These are phyloP conservation scores for Plebejus argus DNA, from an alignment of 2,888 invertebrate species.

Conservation along the genomic window DNA sequence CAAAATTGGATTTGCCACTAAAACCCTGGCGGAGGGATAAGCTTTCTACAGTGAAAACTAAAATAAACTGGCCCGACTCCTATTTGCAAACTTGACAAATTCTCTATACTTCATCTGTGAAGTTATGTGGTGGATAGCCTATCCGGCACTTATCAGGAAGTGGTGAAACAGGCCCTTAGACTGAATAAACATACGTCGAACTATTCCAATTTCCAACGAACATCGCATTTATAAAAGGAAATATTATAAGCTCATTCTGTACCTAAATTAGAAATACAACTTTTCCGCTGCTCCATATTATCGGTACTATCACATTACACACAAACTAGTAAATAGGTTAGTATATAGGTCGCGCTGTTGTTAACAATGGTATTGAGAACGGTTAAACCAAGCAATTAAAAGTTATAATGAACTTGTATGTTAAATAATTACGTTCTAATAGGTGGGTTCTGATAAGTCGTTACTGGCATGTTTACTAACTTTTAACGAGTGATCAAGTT, in stretches of 20 bases:
- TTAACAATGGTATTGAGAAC: not conserved
- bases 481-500: too few species aligned
- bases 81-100: too few species aligned
- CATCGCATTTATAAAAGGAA: too few species aligned
- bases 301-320: not conserved
- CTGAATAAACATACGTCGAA: too few species aligned
- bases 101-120: too few species aligned
- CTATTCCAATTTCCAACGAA: too few species aligned
- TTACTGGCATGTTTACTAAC: too few species aligned
- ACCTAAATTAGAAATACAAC: not conserved
- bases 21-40: not conserved
- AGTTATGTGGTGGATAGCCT: too few species aligned
- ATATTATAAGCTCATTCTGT: too few species aligned
- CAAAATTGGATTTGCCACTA: constrained; percentile 11
- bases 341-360: not conserved
- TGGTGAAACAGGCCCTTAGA: too few species aligned
- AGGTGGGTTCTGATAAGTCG: too few species aligned
- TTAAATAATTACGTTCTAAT: not conserved
- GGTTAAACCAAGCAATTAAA: not conserved
- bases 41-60: not conserved
- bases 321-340: constrained; percentile 9
- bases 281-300: not conserved
- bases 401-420: not conserved
- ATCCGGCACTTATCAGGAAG: too few species aligned
- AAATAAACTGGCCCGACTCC: not conserved